Evolutionary conservation across 2,797 vertebrate species (phyloP).

Genomic region (Enteromius afrohamiltoni): DNA sequence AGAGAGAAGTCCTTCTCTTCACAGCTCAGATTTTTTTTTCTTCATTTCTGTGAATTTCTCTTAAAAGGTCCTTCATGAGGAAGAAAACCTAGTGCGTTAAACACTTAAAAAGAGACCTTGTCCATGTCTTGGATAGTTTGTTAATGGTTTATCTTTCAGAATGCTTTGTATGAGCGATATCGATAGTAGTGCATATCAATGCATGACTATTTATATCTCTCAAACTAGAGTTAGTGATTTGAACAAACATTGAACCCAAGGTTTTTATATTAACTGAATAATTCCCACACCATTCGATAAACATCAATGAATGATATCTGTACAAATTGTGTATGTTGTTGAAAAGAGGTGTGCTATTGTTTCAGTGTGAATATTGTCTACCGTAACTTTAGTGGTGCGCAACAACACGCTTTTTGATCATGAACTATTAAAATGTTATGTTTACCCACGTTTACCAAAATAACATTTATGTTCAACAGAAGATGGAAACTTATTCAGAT

Average conservation of each 20-base stretch:
- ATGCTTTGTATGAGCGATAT: not conserved
- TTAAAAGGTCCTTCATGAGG: not conserved
- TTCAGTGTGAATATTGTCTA: not conserved
- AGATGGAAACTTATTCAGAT: too few species aligned
- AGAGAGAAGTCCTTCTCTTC: slow-evolving; percentile 41
- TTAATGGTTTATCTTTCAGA: not conserved
- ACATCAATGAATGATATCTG: not conserved
- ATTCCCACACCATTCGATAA: not conserved
- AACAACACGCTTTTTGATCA: not conserved
- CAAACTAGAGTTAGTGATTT: not conserved
- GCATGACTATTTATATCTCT: not conserved
- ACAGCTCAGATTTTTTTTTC: not conserved
- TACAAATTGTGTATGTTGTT: not conserved
- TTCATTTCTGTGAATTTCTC: not conserved
- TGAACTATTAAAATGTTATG: not conserved
- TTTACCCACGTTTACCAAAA: not conserved
- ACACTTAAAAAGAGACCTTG: not conserved
- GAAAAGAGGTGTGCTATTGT: not conserved
- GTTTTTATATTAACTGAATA: not conserved
- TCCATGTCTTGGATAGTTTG: not conserved
- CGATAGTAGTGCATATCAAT: not conserved
- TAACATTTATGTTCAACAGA: not conserved
- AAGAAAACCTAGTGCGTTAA: not conserved
- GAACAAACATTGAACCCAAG: not conserved
- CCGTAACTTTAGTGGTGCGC: not conserved